These are phyloP conservation scores for Coluber constrictor DNA, from an alignment of 2,797 vertebrate genomes.

Conservation along the genomic window DNA sequence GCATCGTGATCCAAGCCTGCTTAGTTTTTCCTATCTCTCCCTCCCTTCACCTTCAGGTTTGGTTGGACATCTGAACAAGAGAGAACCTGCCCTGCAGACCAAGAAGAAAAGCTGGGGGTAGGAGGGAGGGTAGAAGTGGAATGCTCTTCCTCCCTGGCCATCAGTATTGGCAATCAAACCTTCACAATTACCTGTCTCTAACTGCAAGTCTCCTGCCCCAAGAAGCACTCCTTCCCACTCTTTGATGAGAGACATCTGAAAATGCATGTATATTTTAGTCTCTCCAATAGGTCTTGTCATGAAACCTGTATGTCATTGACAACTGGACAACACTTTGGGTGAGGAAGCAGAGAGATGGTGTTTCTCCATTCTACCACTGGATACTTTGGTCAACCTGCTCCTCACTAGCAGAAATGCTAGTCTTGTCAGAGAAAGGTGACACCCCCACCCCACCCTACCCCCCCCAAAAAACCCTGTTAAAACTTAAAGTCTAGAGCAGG, in stretches of 20 bases:
- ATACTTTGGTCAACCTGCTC: not conserved
- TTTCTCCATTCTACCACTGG: not conserved
- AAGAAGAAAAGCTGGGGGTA: not conserved
- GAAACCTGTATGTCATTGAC: slow-evolving; percentile 8
- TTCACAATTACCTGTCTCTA: not conserved
- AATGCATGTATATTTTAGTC: not conserved
- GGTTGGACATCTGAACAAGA: slow-evolving; percentile 9
- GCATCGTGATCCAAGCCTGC: not conserved
- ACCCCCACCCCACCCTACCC: not conserved
- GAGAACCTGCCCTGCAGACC: slow-evolving; percentile 2
- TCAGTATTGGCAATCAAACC: slow-evolving; percentile 5
- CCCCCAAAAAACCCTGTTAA: no score
- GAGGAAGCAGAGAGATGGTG: not conserved
- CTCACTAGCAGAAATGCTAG: not conserved
- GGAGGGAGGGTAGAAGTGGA: not conserved
- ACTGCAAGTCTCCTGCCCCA: not conserved
- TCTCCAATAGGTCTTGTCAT: slow-evolving; percentile 3
- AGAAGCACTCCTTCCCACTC: not conserved
- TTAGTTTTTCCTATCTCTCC: not conserved
- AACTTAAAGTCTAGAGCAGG: not conserved
- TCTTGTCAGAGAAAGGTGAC: not conserved
- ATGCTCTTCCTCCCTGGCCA: not conserved
- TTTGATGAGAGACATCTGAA: not conserved
- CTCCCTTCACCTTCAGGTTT: not conserved
- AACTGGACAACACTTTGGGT: slow-evolving; percentile 7